These are phyloP conservation scores for Galeopsomyia nigrocyanea DNA, from an alignment of 2,888 invertebrate genomes.

Conservation along the genomic window DNA sequence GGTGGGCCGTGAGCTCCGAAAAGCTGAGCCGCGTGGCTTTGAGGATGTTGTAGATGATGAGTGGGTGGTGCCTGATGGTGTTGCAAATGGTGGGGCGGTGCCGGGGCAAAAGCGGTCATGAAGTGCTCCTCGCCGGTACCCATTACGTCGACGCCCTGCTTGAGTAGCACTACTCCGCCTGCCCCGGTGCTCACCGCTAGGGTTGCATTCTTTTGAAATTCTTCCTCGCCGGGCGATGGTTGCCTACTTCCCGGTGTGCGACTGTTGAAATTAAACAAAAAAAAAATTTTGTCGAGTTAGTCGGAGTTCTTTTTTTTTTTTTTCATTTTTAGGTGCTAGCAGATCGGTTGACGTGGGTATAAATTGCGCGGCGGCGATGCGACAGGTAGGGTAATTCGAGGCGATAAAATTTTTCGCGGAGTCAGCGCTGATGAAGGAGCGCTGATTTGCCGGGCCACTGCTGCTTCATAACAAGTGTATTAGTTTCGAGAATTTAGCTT, in stretches of 20 bases:
- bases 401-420: conserved; percentile 17
- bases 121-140: conserved; percentile 66
- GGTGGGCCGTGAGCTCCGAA: conserved; percentile 67
- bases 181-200: conserved; percentile 63
- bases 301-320: background rate
- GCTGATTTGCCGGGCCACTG: conserved; percentile 20
- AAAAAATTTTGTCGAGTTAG: background rate
- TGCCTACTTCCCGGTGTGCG: conserved; percentile 92
- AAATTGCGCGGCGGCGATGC: conserved; percentile 23
- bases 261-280: conserved; percentile 69
- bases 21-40: conserved; percentile 69
- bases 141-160: conserved; percentile 69
- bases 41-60: conserved; percentile 71
- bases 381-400: conserved; percentile 18
- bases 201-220: conserved; percentile 74
- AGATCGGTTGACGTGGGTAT: conserved; percentile 4
- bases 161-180: conserved; percentile 71
- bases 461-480: conserved; percentile 18
- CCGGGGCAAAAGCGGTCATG: conserved; percentile 68
- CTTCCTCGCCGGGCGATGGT: conserved; percentile 92
- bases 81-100: conserved; percentile 71
- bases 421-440: conserved; percentile 23
- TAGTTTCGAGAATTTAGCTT: background rate
- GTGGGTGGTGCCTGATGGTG: conserved; percentile 70
- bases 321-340: too few species aligned